Evolutionary conservation across 2,888 invertebrate genomes (phyloP), one percentile per base, ranked within the genome.

Genomic region (Cantharis rufa): DNA sequence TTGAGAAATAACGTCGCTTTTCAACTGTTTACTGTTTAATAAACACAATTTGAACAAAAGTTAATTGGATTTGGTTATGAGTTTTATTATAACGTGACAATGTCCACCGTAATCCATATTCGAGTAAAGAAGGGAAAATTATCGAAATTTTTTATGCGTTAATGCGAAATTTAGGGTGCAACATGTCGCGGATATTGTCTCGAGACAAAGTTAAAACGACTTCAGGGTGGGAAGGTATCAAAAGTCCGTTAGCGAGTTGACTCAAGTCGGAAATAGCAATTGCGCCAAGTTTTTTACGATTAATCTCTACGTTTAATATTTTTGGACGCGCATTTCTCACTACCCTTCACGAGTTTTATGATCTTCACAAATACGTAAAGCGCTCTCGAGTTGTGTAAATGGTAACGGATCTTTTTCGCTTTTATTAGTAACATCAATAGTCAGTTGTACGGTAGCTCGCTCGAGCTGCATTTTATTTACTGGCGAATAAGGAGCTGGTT

Each of bases 1-100:
- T 88, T 86, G 84, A 87, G 88, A 88, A 88, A 86, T 84, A 86
- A 87, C 87, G 87, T 87, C 87, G 87, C 87, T 87, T 87, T 87
- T 88, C 85, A 84, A 86, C 84, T 85, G 85, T 86, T 85, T 86
- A 83, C 83, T 84, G 82, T 84, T 86, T 85, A 86, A 86, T 86
- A 86, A 85, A 86, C 84, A 83, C 82, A 81, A 81, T 79, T 85
- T 84, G 85, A 84, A 85, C 85, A 85, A 69, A 68, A 71, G 70
- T 78, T 78, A 78, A 78, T 78, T 76, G 70, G 76, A 72, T 48
- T 48, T 48, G 48, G 48, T 48, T 48, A n/a, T n/a, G 48, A 48
- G 48, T 48, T 48, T 13, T 13, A 32, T 13, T 32, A 32, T 32
- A 32, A 13, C 13, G 32, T n/a, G 48, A 48, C 1, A n/a, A 48